phyloP scores from a whole-genome alignment of 1,140 invertebrate genomes.

The Maniola jurtina region DNA sequence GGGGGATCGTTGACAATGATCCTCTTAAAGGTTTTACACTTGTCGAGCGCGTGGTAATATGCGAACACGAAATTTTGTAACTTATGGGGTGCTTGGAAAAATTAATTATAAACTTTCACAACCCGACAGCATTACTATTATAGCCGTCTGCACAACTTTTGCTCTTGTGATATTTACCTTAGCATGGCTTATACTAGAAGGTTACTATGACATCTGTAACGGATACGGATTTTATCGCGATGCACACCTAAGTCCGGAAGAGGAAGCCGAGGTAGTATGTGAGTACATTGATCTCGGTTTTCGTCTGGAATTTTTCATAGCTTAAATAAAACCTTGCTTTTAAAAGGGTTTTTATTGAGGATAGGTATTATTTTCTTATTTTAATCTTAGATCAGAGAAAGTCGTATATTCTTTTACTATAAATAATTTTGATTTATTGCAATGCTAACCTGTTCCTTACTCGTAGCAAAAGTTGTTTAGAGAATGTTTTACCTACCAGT shows the following conservation, averaged over 20 bases:
- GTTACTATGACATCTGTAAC: slow-evolving; percentile 54
- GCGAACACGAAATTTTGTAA: slow-evolving; percentile 53
- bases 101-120: slow-evolving; percentile 41
- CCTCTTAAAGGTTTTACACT: slow-evolving; percentile 68
- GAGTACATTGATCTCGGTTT: slow-evolving; percentile 60
- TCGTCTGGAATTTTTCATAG: too few relatives aligned
- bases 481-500: too few relatives aligned
- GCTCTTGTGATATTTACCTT: slow-evolving; percentile 53
- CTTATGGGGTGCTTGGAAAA: slow-evolving; percentile 60
- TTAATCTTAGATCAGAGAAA: too few relatives aligned
- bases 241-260: slow-evolving; percentile 49
- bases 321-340: too few relatives aligned
- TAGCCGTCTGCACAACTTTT: slow-evolving; percentile 55
- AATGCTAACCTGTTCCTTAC: too few relatives aligned
- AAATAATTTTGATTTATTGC: too few relatives aligned
- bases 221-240: slow-evolving; percentile 69
- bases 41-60: slow-evolving; percentile 53
- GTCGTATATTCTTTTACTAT: too few relatives aligned
- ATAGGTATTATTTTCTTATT: too few relatives aligned
- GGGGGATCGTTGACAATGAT: too few relatives aligned
- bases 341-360: too few relatives aligned
- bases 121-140: slow-evolving; percentile 48
- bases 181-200: slow-evolving; percentile 54
- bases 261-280: slow-evolving; percentile 55
- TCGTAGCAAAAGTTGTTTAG: too few relatives aligned